These are phyloP conservation scores for Vipera ursinii DNA, from an alignment of 2,797 vertebrate species.

Conservation along the genomic window DNA sequence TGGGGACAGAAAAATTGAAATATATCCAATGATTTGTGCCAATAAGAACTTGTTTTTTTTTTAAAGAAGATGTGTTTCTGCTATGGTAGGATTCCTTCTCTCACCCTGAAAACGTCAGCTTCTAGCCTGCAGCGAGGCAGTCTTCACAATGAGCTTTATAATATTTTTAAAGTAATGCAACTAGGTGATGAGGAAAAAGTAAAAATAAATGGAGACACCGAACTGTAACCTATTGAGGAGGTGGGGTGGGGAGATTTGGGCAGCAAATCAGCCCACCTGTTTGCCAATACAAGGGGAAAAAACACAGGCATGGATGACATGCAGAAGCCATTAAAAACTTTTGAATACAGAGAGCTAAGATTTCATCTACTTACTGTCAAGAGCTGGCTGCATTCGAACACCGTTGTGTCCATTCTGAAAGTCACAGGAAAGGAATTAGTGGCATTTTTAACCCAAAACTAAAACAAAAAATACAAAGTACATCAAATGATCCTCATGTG, in stretches of 20 bases:
- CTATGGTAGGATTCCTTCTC: not conserved
- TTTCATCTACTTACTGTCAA: slow-evolving; percentile 84
- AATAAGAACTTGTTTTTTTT: not conserved
- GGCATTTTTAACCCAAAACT: not conserved
- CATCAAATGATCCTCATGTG: slow-evolving; percentile 8
- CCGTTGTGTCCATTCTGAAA: slow-evolving; percentile 86
- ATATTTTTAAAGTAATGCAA: not conserved
- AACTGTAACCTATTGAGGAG: not conserved
- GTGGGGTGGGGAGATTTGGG: not conserved
- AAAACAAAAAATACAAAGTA: not conserved
- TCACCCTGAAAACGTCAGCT: not conserved
- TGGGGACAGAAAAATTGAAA: not conserved
- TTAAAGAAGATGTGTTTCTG: not conserved
- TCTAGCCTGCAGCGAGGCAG: not conserved
- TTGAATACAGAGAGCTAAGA: not conserved
- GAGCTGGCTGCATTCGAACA: slow-evolving; percentile 80
- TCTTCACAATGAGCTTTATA: not conserved
- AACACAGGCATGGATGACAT: not conserved
- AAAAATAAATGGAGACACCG: not conserved
- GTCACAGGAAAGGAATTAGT: slow-evolving; percentile 25
- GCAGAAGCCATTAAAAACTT: not conserved
- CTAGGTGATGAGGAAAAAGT: not conserved
- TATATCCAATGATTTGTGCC: not conserved
- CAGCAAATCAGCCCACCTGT: not conserved
- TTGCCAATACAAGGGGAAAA: not conserved